Evolutionary conservation across 2,888 invertebrate species (phyloP).

Genomic region (Cryptophagus acutangulus): DNA sequence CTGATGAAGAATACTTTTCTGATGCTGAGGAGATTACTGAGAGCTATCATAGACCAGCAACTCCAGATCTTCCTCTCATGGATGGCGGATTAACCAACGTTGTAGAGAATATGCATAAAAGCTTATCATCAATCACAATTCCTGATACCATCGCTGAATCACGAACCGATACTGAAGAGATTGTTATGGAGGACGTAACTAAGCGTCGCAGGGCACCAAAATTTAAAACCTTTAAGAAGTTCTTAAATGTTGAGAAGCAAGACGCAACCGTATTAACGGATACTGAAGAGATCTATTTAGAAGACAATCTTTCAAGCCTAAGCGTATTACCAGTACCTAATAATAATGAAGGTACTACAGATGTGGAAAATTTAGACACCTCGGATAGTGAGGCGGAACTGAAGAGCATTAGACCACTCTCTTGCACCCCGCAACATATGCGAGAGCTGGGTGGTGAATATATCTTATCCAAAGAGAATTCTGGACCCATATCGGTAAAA

Average conservation of each 20-base stretch:
- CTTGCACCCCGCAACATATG: constrained; percentile 36
- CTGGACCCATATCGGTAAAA: constrained; percentile 33
- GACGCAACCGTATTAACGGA: constrained; percentile 33
- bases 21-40: constrained; percentile 35
- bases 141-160: constrained; percentile 12
- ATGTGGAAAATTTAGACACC: constrained; percentile 45
- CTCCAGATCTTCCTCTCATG: constrained; percentile 29
- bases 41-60: constrained; percentile 17
- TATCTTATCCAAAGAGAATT: constrained; percentile 38
- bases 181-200: constrained; percentile 20
- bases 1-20: constrained; percentile 20
- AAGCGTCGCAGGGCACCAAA: constrained; percentile 27
- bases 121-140: background rate
- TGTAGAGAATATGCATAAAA: constrained; percentile 23
- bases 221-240: constrained; percentile 29
- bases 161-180: constrained; percentile 35
- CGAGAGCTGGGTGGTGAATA: constrained; percentile 34
- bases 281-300: constrained; percentile 46
- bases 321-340: constrained; percentile 6
- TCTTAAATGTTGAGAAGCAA: constrained; percentile 14
- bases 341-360: constrained; percentile 37
- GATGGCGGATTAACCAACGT: constrained; percentile 32
- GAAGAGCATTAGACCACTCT: constrained; percentile 21
- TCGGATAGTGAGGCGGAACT: constrained; percentile 43
- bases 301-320: constrained; percentile 19